Evolutionary conservation across 2,113 vertebrate species (phyloP), one percentile per base, ranked within the genome.

Genomic region (Oreochromis niloticus): DNA sequence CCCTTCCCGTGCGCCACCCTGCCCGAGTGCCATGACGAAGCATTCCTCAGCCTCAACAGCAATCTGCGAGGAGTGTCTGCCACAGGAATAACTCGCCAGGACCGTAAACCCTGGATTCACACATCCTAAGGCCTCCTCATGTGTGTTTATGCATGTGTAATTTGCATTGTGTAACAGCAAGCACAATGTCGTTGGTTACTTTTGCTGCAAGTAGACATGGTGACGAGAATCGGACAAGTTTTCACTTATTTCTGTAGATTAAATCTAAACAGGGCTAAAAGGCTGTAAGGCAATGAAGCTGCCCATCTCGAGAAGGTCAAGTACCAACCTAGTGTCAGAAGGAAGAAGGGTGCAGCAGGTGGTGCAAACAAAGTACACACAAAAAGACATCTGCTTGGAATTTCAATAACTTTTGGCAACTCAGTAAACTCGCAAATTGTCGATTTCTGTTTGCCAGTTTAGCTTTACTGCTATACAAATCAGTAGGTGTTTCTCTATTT

Each of bases 11-110:
- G 80, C 22, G 8, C 61, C 85, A 84, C 66, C 81, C 84, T 30
- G 75, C 85, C 71, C 7, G 6, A 85, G 57, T 73, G 55, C 86
- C 50, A n/a, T 91, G 89, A 85, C 48, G 6, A 88, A 89, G 87
- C 90, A 91, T 83, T 93, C 87, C 86, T 91, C 22, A 85, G 43
- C 41, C 63, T 61, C 32, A 48, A 10, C 39, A 75, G 80, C 66
- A 57, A 22, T 85, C 50, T 55, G 73, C 30, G 24, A 81, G 80
- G 80, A 90, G 73, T 54, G 80, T 83, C 71, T 9, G 7, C 63
- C 32, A 82, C 7, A 13, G 85, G 19, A 50, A 82, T 2, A 24
- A 71, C 41, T 81, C 17, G 5, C 30, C 17, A 68, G 46, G 34
- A 46, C 46, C 3, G 48, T 79, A 30, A 48, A 59, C 16, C 9